Base-by-base conservation (phyloP, 2,797 vertebrate species). In the Streptopelia turtur region DNA sequence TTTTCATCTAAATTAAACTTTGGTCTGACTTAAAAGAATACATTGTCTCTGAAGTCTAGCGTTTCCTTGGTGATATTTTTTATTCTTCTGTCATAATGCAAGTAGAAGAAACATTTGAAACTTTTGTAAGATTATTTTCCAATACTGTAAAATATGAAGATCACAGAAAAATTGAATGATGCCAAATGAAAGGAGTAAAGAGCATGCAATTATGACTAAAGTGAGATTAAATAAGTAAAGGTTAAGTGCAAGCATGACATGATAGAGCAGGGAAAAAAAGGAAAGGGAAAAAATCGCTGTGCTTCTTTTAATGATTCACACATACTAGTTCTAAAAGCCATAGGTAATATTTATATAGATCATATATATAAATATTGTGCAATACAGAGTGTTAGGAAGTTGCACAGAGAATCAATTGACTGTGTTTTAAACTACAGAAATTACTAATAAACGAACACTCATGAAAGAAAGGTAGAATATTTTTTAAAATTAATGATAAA, bases 1-100 rank as follows among this genome's bases (percentile, higher is more conserved):
- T 97, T 96, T 97, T 95, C 94, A 96, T 96, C 96, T 97, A 96
- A 95, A 97, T 97, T 97, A 97, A 97, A 97, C 90, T 92, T 95
- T 94, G 82, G 87, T 96, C 92, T 96, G 93, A 95, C 66, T 96
- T 96, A 91, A 96, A 96, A 94, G 95, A 97, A 95, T 95, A 96
- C 95, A 95, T 97, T 96, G 93, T 83, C 91, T 95, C 91, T 95
- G 92, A 97, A 97, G 91, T 74, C 88, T 94, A 11, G 47, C 1
- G 85, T 96, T 93, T 96, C 95, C 94, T 94, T 94, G 93, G 94
- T 96, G 94, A 96, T 92, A 90, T 79, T 91, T 96, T 95, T 97
- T 85, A 95, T 94, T 91, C 90, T 37, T 65, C 35, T 94, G 89
- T 84, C 83, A 83, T 75, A 94, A 93, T 82, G 88, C 57, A 39